Base-by-base conservation (phyloP, 2,113 vertebrate genomes). In the Cochlearius cochlearius region DNA sequence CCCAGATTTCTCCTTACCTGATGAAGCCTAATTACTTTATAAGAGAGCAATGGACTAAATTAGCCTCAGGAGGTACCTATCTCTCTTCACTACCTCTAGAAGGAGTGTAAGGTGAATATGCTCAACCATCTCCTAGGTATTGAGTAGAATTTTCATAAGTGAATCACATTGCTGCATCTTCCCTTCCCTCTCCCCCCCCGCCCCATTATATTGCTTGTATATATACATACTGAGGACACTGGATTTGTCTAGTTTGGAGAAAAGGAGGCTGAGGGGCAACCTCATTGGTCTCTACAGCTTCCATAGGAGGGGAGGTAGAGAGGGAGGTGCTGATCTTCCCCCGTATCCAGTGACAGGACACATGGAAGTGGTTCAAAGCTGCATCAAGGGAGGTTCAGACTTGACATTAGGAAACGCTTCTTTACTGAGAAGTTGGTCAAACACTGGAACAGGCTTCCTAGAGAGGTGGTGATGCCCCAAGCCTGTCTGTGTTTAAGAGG, bases 1-100 rank as follows among this genome's bases (percentile, higher is more conserved):
- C 66, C 52, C 53, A 90, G 52, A 82, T 82, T 94, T 79, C 58
- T 88, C 39, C 58, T 90, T 88, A 79, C 36, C 11, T 76, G 66
- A 72, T 92, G 82, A 90, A 88, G 49, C 26, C 77, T 91, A 91
- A 96, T 95, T 94, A 85, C 68, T 63, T 93, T 72, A 39, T 66
- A 86, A 88, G 62, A 71, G 60, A 95, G 58, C 75, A 86, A 45
- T 92, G 92, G 85, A 34, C 53, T 94, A 68, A 86, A 92, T 94
- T 68, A 88, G 9, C 36, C 90, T 75, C 90, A 76, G 85, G 81
- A 92, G 52, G 18, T 79, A 56, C 43, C 74, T 22, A 3, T 30
- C 50, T 75, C 69, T 92, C 75, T 73, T 92, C 80, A 77, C 82
- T 82, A 76, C 49, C 43, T 86, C 66, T 77, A 22, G 23, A 34